Conservation (phyloP, 1,140 invertebrate genomes). For the Calycopis cecrops region DNA sequence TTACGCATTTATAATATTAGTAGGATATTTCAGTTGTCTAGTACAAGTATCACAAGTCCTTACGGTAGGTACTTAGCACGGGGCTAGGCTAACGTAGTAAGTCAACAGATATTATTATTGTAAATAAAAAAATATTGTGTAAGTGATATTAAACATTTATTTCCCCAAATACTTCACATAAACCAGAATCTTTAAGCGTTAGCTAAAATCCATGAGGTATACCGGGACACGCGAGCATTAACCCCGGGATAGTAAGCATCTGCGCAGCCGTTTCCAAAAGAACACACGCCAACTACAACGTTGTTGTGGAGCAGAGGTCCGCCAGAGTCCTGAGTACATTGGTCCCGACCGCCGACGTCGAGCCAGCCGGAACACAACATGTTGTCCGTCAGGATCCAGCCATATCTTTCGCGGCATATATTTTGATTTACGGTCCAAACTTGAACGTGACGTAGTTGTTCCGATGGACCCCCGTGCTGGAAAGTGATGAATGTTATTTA, state of each 20-base stretch:
- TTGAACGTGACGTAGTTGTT: conserved; percentile 35
- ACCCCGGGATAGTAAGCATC: conserved; percentile 67
- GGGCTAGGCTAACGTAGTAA: no score
- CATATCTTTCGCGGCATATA: conserved; percentile 33
- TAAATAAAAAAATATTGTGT: no score
- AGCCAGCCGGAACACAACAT: conserved; percentile 52
- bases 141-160: no score
- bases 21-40: no score
- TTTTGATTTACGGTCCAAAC: conserved; percentile 34
- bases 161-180: no score
- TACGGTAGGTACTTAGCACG: no score
- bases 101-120: no score
- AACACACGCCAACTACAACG: conserved; percentile 75
- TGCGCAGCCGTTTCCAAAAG: conserved; percentile 76
- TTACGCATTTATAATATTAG: no score
- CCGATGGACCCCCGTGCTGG: conserved; percentile 16
- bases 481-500: no score
- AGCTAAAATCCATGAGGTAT: conserved; percentile 40
- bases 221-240: conserved; percentile 69
- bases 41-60: no score
- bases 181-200: no score
- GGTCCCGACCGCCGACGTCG: conserved; percentile 43
- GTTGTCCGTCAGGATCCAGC: conserved; percentile 33
- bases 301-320: conserved; percentile 76
- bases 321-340: conserved; percentile 76